A percentile compares a stretch with the other conserved stretches of the same genome.
These are phyloP conservation scores for Neolamprologus caudopunctatus DNA, from an alignment of 2,113 vertebrate species.

Conservation along the genomic window DNA sequence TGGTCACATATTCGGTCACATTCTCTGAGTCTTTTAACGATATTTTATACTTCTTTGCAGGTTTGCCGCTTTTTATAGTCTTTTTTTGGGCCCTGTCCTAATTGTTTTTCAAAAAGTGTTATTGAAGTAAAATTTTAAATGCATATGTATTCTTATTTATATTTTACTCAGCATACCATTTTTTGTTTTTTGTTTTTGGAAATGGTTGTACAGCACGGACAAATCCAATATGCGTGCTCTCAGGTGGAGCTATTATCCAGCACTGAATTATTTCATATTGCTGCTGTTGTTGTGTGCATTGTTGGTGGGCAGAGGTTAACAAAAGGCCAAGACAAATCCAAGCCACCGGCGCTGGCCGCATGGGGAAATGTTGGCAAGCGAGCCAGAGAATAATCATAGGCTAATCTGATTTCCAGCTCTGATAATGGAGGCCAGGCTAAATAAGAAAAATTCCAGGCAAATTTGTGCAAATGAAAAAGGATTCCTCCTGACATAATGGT, in stretches of 20 bases:
- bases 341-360: constrained; percentile 60
- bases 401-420: constrained; percentile 98
- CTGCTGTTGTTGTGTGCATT: constrained; percentile 31
- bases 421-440: constrained; percentile 99
- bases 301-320: constrained; percentile 61
- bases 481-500: constrained; percentile 98
- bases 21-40: background rate
- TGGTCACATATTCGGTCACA: accelerated
- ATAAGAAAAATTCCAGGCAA: constrained; percentile 98
- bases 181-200: background rate
- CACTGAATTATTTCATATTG: constrained; percentile 35
- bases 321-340: constrained; percentile 51
- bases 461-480: constrained; percentile 99
- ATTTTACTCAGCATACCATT: background rate
- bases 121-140: background rate
- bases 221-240: constrained; percentile 13
- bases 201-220: background rate
- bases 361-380: constrained; percentile 84
- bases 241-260: constrained; percentile 2
- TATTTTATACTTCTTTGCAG: background rate
- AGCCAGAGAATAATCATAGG: constrained; percentile 92
- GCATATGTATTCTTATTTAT: background rate
- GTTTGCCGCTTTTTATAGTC: background rate
- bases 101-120: background rate
- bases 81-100: background rate